Evolutionary conservation across 1,140 invertebrate species (phyloP), one percentile per base, ranked within the genome.

Genomic region (Ditylenchus dipsaci): DNA sequence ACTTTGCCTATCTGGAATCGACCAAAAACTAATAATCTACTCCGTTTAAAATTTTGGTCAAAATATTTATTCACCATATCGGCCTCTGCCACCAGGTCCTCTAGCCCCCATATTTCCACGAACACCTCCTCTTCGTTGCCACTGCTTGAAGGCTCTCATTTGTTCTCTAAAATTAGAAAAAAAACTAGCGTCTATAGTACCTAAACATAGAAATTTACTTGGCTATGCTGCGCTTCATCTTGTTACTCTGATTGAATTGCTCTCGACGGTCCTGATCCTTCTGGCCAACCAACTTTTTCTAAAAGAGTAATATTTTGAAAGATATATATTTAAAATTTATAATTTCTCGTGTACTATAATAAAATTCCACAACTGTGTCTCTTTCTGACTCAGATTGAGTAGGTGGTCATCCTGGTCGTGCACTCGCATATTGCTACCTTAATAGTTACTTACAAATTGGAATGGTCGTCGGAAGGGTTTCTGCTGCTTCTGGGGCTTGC

Each of bases 191-290:
- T 63, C 38, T 38, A 63, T 30, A 66, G 23, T 53, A 29, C 7
- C 33, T 26, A 65, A 23, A 23, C 15, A 23, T 0, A 38, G 19
- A 73, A 43, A 53, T 45, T 65, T 62, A 76, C 76, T 82, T 82
- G 23, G 74, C 79, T 26, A 82, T 80, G 57, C 69, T 74, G 33
- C 79, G 69, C 75, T 82, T 82, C 72, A 81, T 73, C 65, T 80
- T 78, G n/a, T 76, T 71, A 53, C 68, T 79, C 57, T 56, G 63
- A 19, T 49, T 65, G 26, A 61, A 61, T 23, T 70, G 42, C 7
- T 82, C 81, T 29, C 77, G 79, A 13, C 79, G 73, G 38, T 81
- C 79, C 29, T 74, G 74, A 29, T 81, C 79, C 67, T 81, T 78
- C 42, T 53, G 49, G 3, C 49, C 49, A 53, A 76, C 57, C 15